Percentiles rank a stretch among this genome's conserved stretches.
Conservation (phyloP, 2,113 vertebrate genomes). For the Chauna torquata region DNA sequence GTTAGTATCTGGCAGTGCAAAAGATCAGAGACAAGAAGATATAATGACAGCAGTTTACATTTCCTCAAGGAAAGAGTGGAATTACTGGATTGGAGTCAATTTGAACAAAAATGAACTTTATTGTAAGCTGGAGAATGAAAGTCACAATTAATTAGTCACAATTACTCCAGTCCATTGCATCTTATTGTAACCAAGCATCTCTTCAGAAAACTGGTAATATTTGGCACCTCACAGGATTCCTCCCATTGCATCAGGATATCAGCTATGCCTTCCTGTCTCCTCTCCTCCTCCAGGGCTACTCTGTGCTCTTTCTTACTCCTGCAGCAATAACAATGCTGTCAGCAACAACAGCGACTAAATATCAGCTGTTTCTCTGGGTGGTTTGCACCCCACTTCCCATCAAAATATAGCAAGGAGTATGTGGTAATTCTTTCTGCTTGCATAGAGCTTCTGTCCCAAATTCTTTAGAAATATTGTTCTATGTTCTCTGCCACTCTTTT, state of each 20-base stretch:
- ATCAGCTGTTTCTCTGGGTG: background rate
- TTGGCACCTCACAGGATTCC: background rate
- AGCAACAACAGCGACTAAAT: accelerated
- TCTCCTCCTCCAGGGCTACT: background rate
- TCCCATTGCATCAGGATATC: background rate
- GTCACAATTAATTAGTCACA: background rate
- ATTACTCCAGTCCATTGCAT: background rate
- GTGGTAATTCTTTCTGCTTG: background rate
- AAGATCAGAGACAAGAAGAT: background rate
- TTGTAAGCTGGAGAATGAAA: background rate
- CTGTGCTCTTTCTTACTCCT: background rate
- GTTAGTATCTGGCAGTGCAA: background rate
- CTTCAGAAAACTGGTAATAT: background rate
- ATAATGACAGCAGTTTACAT: background rate
- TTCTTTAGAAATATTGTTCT: background rate
- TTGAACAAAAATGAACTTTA: background rate
- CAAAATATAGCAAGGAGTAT: background rate
- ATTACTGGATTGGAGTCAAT: background rate
- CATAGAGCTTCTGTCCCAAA: background rate
- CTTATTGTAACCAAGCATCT: background rate
- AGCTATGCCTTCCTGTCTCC: background rate
- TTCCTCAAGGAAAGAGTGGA: background rate
- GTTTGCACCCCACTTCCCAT: background rate
- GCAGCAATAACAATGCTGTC: background rate
- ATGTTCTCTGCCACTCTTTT: background rate